Conservation (phyloP, 2,113 vertebrate species). For the Saguinus midas region DNA sequence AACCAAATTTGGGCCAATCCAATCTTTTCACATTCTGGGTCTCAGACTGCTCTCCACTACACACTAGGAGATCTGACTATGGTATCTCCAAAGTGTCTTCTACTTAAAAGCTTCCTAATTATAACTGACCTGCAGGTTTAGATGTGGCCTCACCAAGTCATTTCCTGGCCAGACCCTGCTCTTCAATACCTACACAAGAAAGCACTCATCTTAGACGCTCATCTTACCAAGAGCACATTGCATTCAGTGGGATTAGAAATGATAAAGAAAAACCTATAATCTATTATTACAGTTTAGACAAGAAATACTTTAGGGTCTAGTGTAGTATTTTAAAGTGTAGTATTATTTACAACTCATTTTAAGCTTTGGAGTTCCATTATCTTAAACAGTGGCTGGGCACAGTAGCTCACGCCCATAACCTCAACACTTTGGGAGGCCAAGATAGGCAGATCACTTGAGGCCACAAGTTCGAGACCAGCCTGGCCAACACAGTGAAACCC, state of each 20-base stretch:
- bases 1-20: neutral
- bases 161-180: too few relatives aligned
- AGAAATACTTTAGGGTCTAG: neutral
- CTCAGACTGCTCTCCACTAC: too few relatives aligned
- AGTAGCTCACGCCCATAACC: too few relatives aligned
- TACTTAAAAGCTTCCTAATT: neutral
- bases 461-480: too few relatives aligned
- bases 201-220: neutral
- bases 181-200: neutral
- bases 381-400: neutral
- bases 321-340: neutral
- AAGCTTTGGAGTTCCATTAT: neutral
- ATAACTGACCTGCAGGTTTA: neutral
- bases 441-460: too few relatives aligned
- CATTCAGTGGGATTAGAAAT: neutral
- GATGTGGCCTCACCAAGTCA: neutral
- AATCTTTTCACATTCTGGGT: neutral
- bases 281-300: neutral
- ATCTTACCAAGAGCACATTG: neutral
- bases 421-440: too few relatives aligned
- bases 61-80: too few relatives aligned
- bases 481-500: too few relatives aligned
- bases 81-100: neutral
- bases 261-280: neutral
- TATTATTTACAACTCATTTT: neutral